Evolutionary conservation across 30 jellyfish, hydroid and myxozoan species (phyloP), one percentile per base, ranked within the genome.

Genomic region (Hydractinia symbiolongicarpus): DNA sequence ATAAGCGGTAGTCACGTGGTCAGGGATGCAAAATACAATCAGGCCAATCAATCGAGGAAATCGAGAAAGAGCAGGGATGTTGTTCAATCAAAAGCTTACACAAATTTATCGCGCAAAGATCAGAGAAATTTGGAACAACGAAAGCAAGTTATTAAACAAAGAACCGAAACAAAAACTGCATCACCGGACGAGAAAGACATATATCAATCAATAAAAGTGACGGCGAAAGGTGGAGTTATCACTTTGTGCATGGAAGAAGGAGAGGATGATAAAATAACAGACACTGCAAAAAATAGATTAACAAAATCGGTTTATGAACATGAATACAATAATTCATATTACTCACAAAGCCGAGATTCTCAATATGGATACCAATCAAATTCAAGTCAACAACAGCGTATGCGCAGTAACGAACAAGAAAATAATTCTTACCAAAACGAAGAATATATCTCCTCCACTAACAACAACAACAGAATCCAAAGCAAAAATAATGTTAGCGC

Each of bases 241-340:
- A 86, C 73, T 51, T 55, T 90, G 53, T 78, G 82, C 85, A 82
- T 86, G 95, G 97, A 90, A 83, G 86, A 67, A 64, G 44, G 44
- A 30, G 88, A 55, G 8, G 91, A 89, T 53, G 51, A 72, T 49
- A 40, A 40, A 17, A n/a, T 72, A 7, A 40, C 64, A 6, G 64
- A 72, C 53, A 58, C 60, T 17, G 60, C 49, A 4, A 53, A 72
- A 72, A 40, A 72, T n/a, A 72, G 81, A 30, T 49, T 40, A 72
- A 30, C 51, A 17, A 15, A 49, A 72, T 64, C 74, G 17, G 16
- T 64, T 0, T 64, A 51, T 9, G 81, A 71, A 0, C 30, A 71
- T 15, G 60, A 71, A 9, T 40, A 40, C 81, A 54, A 71, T 40
- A 60, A 13, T 14, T 13, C 16, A 3, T 16, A 16, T 60, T 16